Base-by-base conservation (phyloP, 2,797 vertebrate genomes). In the Octomys mimax region DNA sequence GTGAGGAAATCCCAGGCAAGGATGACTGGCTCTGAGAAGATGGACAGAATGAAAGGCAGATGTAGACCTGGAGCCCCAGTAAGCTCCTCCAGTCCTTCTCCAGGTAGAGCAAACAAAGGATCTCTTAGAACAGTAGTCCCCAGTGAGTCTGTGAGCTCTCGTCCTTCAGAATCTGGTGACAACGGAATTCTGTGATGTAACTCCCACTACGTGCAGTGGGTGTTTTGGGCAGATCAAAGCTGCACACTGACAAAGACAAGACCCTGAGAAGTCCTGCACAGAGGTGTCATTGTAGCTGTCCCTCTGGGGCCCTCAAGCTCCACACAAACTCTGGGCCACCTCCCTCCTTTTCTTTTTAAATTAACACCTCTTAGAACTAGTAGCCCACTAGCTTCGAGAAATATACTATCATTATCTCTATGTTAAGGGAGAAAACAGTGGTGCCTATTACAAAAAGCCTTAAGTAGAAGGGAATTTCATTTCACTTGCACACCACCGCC, bases 111-210 rank as follows among this genome's bases (percentile, higher is more conserved):
- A 31, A 42, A 61, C 9, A 28, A 1, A 2, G 21, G 36, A 49
- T 54, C 36, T 71, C 89, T 89, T 12, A 66, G 80, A 46, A 82
- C 42, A 59, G 81, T 61, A 26, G 49, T 79, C 57, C 64, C 75
- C 21, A 39, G 70, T 2, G 75, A 31, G 36, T 31, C 88, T 87
- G 62, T 84, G 91, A 86, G 93, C 78, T 89, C 26, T 6, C 11
- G 54, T 52, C 95, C 83, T 94, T 87, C 71, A 96, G 84, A 83
- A 81, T 26, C 52, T 3, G 2, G 68, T 85, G 87, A 95, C 84
- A 71, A 89, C 81, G 87, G 84, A 66, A 84, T 89, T 95, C 91
- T 71, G 11, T 57, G 75, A 91, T 8, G 89, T 81, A 89, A 95
- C 33, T 70, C 39, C 11, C 11, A 5, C 18, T 24, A 62, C 36